These are phyloP conservation scores for Crypturellus undulatus DNA, from an alignment of 2,113 vertebrate genomes.

Conservation along the genomic window DNA sequence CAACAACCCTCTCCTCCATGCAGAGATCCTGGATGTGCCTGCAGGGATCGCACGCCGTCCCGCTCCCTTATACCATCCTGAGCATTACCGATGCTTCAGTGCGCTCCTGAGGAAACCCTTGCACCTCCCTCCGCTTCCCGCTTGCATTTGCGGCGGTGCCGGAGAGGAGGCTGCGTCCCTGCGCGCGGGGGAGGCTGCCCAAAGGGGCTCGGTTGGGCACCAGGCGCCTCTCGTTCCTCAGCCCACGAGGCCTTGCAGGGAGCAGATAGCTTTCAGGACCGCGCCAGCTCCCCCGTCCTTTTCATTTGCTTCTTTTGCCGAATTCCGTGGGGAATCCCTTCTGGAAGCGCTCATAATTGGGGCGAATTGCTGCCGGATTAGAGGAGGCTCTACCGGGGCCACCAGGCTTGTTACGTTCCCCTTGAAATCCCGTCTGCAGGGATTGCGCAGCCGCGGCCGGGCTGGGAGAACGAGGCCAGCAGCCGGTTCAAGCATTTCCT, in stretches of 20 bases:
- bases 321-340: not conserved
- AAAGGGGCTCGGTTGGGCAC: not conserved
- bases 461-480: too few relatives aligned
- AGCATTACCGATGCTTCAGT: not conserved
- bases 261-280: not conserved
- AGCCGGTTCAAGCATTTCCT: too few relatives aligned
- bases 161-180: not conserved
- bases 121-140: not conserved
- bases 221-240: not conserved
- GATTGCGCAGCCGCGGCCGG: not conserved
- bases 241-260: not conserved
- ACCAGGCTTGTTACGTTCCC: accelerated
- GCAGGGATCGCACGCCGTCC: constrained; percentile 31
- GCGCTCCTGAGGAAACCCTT: constrained; percentile 1
- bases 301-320: not conserved
- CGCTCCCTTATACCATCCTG: constrained; percentile 34
- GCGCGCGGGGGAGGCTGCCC: not conserved
- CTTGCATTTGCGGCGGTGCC: not conserved
- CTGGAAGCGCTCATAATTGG: not conserved
- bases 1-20: not conserved
- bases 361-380: not conserved
- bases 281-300: not conserved
- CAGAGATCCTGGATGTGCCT: constrained; percentile 19
- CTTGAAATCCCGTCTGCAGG: not conserved
- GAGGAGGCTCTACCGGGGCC: not conserved